Base-by-base conservation (phyloP, 2,888 invertebrate genomes). In the Yponomeuta sedellus region DNA sequence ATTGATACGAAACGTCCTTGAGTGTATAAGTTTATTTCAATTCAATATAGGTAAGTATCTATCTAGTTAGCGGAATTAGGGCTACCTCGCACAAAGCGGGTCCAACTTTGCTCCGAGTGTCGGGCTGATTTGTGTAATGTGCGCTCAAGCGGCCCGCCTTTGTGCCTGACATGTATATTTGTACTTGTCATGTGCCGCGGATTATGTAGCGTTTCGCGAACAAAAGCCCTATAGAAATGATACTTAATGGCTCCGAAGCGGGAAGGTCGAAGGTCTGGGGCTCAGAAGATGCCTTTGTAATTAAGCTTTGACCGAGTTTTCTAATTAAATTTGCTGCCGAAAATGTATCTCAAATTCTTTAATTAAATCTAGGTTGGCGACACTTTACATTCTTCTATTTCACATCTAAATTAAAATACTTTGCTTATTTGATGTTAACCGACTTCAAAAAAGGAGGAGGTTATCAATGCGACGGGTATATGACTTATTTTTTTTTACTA, bases 71-170 rank as follows among this genome's bases (percentile, higher is more conserved):
- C n/a, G 58, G 58, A 20, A 58, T 58, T 58, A 58, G 58, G 58
- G 58, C 58, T 58, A 20, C 10, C 16, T 12, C 44, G 44, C 5
- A 52, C 44, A 52, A 52, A 16, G n/a, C 22, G 39, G 5, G 62
- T 19, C 44, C 34, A 59, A 65, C 61, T 40, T 61, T 56, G 52
- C 61, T 61, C 66, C 28, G 25, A 40, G 16, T 61, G 72, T 71
- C 71, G 70, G 66, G 61, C 70, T 70, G 74, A 76, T 75, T 75
- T 75, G 72, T 75, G 70, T 74, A 64, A 63, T 44, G 66, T 66
- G 44, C 66, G 28, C 62, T 62, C 62, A 62, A 62, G 28, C 62
- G 62, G 39, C 6, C 39, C 34, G 62, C 34, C 28, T 62, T 62
- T 62, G 62, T 62, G 62, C 62, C 10, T 62, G 34, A 62, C 34